A percentile compares a stretch with the other conserved stretches of the same genome.
Evolutionary conservation across 1,140 invertebrate species (phyloP).

Genomic region (Bombus huntii): DNA sequence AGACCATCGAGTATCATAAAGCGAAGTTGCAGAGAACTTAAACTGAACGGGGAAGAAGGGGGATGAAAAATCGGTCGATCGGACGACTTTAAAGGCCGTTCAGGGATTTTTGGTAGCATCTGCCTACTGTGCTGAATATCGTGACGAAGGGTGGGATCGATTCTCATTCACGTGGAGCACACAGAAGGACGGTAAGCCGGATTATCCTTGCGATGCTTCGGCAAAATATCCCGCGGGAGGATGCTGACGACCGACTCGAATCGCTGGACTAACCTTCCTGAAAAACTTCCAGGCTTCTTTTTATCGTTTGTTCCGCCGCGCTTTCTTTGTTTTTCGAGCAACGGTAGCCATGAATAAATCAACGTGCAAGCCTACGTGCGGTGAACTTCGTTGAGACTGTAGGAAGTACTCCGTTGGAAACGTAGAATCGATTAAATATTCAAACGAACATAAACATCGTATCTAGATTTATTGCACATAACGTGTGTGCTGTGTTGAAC

Average conservation of each 20-base stretch:
- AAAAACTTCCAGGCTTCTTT: background rate
- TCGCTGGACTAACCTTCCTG: background rate
- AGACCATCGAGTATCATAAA: background rate
- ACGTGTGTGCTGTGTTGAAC: too few relatives aligned
- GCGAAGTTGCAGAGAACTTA: background rate
- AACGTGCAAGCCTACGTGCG: background rate
- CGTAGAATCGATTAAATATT: background rate
- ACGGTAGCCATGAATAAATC: background rate
- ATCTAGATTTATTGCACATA: too few relatives aligned
- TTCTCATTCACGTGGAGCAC: conserved; percentile 60
- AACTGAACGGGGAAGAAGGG: background rate
- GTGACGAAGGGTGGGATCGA: conserved; percentile 56
- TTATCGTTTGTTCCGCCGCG: background rate
- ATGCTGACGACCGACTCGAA: conserved; percentile 13
- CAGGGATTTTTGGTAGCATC: conserved; percentile 76
- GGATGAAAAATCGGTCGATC: conserved; percentile 19
- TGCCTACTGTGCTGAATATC: conserved; percentile 78
- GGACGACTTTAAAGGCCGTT: conserved; percentile 38
- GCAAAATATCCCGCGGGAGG: conserved; percentile 75
- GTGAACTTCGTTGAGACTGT: background rate
- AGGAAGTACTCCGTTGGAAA: background rate
- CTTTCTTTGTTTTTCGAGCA: background rate
- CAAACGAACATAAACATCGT: background rate
- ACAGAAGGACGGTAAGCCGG: conserved; percentile 78
- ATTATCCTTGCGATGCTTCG: conserved; percentile 78